Evolutionary conservation across 2,797 vertebrate species (phyloP).

Genomic region (Falco naumanni): DNA sequence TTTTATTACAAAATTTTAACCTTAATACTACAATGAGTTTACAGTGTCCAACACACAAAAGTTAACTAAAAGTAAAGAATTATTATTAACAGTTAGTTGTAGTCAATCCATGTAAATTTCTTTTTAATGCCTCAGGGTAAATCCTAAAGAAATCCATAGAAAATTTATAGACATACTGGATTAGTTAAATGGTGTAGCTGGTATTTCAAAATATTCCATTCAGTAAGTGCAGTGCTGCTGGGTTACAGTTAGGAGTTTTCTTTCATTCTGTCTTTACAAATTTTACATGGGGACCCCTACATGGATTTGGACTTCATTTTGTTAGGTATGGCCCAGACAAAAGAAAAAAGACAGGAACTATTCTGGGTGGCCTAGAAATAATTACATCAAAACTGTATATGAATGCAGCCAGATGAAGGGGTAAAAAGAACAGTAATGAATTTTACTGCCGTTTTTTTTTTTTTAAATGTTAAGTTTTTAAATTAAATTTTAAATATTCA

Average conservation of each 20-base stretch:
- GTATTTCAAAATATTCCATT: not conserved
- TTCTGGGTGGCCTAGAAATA: not conserved
- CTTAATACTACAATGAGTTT: not conserved
- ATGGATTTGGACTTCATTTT: not conserved
- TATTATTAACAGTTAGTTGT: not conserved
- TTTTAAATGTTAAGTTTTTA: too few species aligned
- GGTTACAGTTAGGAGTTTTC: not conserved
- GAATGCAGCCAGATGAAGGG: not conserved
- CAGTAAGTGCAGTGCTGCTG: not conserved
- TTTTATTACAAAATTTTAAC: not conserved
- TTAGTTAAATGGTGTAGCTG: not conserved
- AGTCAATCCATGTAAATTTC: not conserved
- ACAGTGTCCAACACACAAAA: not conserved
- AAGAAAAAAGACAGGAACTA: not conserved
- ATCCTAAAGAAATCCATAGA: not conserved
- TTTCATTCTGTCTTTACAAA: not conserved
- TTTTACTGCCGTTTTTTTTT: too few species aligned
- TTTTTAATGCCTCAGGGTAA: not conserved
- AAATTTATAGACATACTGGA: not conserved
- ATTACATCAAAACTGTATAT: not conserved
- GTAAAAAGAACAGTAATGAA: not conserved
- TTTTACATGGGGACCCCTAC: accelerated
- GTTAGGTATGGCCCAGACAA: not conserved
- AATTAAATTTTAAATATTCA: too few species aligned
- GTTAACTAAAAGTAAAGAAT: too few species aligned